Base-by-base conservation (phyloP, 2,888 invertebrate species). In the Noctuana brunneofusca region DNA sequence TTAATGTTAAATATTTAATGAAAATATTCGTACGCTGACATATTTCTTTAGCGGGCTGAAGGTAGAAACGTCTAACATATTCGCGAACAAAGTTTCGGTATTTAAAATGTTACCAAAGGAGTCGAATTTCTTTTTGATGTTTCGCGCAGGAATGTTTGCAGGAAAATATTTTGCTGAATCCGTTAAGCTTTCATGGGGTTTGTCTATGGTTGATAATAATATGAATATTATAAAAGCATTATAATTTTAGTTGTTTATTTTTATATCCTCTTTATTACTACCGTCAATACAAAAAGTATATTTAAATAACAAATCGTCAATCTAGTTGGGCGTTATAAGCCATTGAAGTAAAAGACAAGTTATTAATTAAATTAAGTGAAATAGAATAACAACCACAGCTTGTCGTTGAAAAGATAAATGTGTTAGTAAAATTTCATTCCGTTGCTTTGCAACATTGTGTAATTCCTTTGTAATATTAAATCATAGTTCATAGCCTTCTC, bases 361-460 rank as follows among this genome's bases (percentile, higher is more conserved):
- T n/a, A 5, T 24, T 4, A 24, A 24, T 24, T 24, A 24, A 24
- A 24, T 24, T 24, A 24, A 3, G 24, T 24, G 24, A 24, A 24
- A 24, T 24, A 24, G 5, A 24, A 24, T 3, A 3, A 24, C 24
- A 24, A 5, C 5, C 24, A 24, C 5, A 5, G 32, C 32, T 32
- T n/a, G n/a, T 35, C 35, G 12, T 35, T 35, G n/a, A 35, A n/a
- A 35, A 38, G 6, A 89, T 88, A 87, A 86, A 87, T 84, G 82
- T 89, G 89, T 87, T 89, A 90, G 89, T 88, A 89, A 90, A 89
- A 88, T 89, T 88, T 86, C 87, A 84, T 83, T 83, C 77, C 85
- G 86, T 86, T 88, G 85, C 88, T 85, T 84, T 80, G 83, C 78
- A 14, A 38, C 38, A 20, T 20, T 46, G 66, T 74, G 74, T 74